Evolutionary conservation across 2,797 vertebrate species (phyloP).

Genomic region (Florisuga fusca): DNA sequence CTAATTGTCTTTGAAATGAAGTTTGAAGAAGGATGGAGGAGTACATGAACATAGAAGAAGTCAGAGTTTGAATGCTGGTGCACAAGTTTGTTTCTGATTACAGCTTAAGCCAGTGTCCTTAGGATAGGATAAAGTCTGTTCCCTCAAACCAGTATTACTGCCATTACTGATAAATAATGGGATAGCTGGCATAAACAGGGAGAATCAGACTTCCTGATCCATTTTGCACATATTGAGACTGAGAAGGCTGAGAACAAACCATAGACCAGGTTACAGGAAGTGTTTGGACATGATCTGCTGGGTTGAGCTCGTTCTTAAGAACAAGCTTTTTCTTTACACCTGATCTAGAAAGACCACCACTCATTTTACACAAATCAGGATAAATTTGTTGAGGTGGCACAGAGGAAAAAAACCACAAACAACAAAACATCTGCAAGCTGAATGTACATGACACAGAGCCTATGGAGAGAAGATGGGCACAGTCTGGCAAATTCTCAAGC

Average conservation of each 20-base stretch:
- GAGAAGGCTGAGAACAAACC: neutral
- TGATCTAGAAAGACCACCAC: neutral
- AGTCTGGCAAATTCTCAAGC: neutral
- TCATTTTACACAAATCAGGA: neutral
- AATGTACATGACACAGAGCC: neutral
- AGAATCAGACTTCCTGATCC: neutral
- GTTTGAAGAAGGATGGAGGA: neutral
- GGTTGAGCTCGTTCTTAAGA: neutral
- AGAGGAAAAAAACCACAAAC: neutral
- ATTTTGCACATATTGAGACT: neutral
- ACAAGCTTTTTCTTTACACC: no score
- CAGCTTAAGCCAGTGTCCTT: neutral
- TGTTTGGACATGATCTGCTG: neutral
- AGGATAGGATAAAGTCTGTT: neutral
- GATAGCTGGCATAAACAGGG: neutral
- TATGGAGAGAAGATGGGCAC: neutral
- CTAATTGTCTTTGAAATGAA: conserved; percentile 7
- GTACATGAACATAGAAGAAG: neutral
- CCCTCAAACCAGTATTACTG: neutral
- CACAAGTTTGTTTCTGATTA: neutral
- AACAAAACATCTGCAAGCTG: neutral
- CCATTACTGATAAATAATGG: neutral
- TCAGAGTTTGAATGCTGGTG: neutral
- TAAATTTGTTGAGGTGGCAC: neutral
- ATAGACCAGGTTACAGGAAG: neutral